phyloP scores from a whole-genome alignment of 1,140 invertebrate genomes.

The Aphelenchoides fujianensis region DNA sequence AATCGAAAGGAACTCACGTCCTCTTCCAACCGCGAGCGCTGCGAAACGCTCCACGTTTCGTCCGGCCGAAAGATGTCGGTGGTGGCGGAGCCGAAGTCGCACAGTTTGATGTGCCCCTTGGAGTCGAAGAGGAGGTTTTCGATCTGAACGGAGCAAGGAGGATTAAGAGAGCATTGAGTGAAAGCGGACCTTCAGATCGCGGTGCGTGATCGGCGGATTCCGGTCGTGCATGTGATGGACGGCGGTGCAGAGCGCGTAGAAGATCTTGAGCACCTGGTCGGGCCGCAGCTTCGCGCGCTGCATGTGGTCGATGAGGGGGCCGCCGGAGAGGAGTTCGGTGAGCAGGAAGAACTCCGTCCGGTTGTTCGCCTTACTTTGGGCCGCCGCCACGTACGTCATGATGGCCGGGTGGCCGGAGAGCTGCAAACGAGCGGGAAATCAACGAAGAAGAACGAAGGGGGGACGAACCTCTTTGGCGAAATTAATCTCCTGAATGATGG shows the following conservation, averaged over 20 bases:
- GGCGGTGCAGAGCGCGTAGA: constrained; percentile 83
- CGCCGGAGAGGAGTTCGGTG: constrained; percentile 57
- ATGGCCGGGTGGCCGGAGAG: constrained; percentile 55
- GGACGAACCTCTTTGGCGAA: constrained; percentile 52
- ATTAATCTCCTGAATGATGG: constrained; percentile 51
- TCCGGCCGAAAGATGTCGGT: constrained; percentile 78
- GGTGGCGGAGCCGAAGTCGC: constrained; percentile 96
- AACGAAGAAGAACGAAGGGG: constrained; percentile 18
- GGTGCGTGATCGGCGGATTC: constrained; percentile 80
- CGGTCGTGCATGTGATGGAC: constrained; percentile 89
- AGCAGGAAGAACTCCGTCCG: constrained; percentile 51
- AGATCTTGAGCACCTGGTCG: constrained; percentile 74
- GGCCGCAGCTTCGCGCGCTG: constrained; percentile 30
- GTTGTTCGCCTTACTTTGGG: constrained; percentile 27
- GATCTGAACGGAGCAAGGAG: constrained; percentile 64
- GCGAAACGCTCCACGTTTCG: constrained; percentile 82
- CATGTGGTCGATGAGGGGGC: constrained; percentile 51
- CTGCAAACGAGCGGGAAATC: constrained; percentile 35
- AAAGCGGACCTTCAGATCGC: constrained; percentile 82
- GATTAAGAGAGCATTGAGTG: neutral
- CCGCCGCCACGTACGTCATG: constrained; percentile 38
- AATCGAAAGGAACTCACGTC: too few relatives aligned
- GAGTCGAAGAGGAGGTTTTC: constrained; percentile 75
- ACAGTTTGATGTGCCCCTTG: constrained; percentile 84
- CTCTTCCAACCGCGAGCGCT: constrained; percentile 87